Evolutionary conservation across 2,113 vertebrate species (phyloP).

Genomic region (Phyllopteryx taeniolatus): DNA sequence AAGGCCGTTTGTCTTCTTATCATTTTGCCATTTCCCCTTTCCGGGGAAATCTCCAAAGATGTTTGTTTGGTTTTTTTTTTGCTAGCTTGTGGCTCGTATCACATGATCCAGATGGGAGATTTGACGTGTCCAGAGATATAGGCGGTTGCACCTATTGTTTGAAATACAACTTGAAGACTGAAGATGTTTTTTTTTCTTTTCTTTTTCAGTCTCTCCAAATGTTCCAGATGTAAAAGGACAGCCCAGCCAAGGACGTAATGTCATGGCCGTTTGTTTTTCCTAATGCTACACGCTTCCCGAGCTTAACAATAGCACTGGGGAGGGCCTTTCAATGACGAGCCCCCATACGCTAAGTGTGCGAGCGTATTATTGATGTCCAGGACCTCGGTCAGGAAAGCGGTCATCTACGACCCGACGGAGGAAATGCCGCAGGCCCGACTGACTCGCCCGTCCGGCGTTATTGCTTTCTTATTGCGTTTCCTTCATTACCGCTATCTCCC

Average conservation of each 20-base stretch:
- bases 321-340: constrained; percentile 71
- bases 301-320: constrained; percentile 64
- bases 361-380: constrained; percentile 77
- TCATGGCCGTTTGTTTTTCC: neutral
- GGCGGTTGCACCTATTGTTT: no score
- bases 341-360: constrained; percentile 61
- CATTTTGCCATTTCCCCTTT: no score
- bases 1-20: no score
- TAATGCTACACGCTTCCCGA: constrained; percentile 49
- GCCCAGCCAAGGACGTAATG: no score
- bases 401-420: constrained; percentile 57
- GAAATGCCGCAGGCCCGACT: constrained; percentile 63
- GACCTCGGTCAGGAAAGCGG: constrained; percentile 72
- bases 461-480: constrained; percentile 72
- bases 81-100: no score
- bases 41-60: no score
- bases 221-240: neutral
- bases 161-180: no score
- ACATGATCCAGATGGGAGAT: no score
- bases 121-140: no score
- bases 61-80: no score
- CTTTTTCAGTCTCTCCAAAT: no score
- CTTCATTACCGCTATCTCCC: constrained; percentile 71
- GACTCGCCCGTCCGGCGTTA: constrained; percentile 67
- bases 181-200: no score